Base-by-base conservation (phyloP, 2,113 vertebrate species). In the Thamnophis sirtalis region DNA sequence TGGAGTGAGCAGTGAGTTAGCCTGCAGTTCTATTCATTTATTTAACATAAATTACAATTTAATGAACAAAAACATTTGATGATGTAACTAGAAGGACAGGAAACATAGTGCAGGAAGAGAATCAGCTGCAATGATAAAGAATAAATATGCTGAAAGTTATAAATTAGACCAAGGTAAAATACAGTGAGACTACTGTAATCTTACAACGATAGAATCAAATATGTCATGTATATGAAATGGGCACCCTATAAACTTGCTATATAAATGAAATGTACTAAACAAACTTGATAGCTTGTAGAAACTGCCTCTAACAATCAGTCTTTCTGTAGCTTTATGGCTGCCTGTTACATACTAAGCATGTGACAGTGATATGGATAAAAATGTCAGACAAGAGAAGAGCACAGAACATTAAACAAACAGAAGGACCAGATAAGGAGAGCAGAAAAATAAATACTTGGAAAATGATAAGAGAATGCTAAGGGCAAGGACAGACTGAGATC, bases 371-470 rank as follows among this genome's bases (percentile, higher is more conserved):
- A 93, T 53, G 22, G 19, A 91, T 94, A 94, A 96, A 51, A 95
- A 92, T 84, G 55, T 93, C 86, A 89, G 49, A 92, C 92, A 91
- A 95, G 73, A 60, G 93, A 96, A 95, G 88, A 68, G 92, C 87
- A 95, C 51, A 94, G 33, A 89, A 28, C 49, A 93, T 95, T 95
- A 96, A 97, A 21, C 86, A 94, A 90, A 93, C 17, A 93, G 93
- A 96, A 95, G 55, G 3, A 9, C 54, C 86, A 93, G 93, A 89
- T 73, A 51, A 92, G 48, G 94, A 38, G 11, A 93, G 91, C 95
- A 84, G 33, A 58, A 94, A 96, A 95, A 26, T 92, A 95, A 96
- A 89, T 38, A 33, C 91, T 94, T 93, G 93, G 92, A 95, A 93
- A 28, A 93, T 93, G 95, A 92, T 93, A 93, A 96, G 92, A 56